Base-by-base conservation (phyloP, 2,888 invertebrate species). In the Petrophora chlorosata region DNA sequence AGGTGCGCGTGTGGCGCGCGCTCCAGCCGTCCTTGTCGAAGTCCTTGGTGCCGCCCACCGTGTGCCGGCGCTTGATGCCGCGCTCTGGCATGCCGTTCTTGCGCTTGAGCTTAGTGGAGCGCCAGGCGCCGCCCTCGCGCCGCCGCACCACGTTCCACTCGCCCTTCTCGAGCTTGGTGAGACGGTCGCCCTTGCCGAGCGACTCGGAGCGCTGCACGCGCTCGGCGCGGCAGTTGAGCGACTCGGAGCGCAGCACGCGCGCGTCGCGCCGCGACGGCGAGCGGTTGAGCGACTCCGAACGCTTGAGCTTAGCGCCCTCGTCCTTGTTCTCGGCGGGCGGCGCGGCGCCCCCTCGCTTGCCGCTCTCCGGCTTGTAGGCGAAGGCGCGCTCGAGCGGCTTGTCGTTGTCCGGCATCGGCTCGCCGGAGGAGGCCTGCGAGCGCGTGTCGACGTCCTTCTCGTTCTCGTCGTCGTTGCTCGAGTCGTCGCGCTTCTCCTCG, bases 21-120 rank as follows among this genome's bases (percentile, higher is more conserved):
- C 91, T 79, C 92, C 92, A 85, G 73, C 90, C 91, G 91, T 91
- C 92, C 91, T 90, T 90, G 79, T 90, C 90, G 79, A 91, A 95
- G 84, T 97, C 97, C 83, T 96, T 96, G n/a, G 96, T 96, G 42
- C 98, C 97, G 54, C 97, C 97, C 5, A 98, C 97, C 0, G 98
- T 98, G 86, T 98, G 97, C 16, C 98, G 92, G 29, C 98, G 92
- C 83, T 97, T 97, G 70, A 97, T 96, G 56, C 95, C 95, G 59
- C 94, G 89, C 80, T 94, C 94, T n/a, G 93, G 94, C 94, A 93
- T 94, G 52, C 94, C 95, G 79, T 94, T 94, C 83, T 95, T 95
- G 59, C 95, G 86, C 81, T 95, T 95, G 47, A 94, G 83, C 76
- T 94, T 94, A 40, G 92, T 92, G 61, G 90, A 85, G 64, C 92